phyloP scores from a whole-genome alignment of 2,888 invertebrate species.

The Scaptomyza caliginosa region DNA sequence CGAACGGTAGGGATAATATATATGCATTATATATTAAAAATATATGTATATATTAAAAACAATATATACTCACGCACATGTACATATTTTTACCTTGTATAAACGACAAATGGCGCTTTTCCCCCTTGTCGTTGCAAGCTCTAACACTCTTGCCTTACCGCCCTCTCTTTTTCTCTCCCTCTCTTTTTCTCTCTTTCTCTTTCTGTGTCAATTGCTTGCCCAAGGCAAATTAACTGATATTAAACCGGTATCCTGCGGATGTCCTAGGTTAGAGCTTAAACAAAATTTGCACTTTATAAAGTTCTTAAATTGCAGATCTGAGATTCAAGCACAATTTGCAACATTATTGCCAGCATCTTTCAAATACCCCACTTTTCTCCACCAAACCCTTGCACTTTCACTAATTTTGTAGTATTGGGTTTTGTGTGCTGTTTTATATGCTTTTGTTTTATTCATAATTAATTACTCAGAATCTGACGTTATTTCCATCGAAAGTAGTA shows the following conservation, averaged over 20 bases:
- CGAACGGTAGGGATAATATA: too few species aligned
- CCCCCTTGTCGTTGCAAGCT: slow-evolving; percentile 2
- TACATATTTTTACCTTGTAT: slow-evolving; percentile 31
- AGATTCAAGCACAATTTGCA: neutral
- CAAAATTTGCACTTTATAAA: slow-evolving; percentile 1
- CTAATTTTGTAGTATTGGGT: neutral
- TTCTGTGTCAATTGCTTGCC: slow-evolving; percentile 2
- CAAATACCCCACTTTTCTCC: neutral
- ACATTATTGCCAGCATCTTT: neutral
- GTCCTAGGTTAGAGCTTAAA: slow-evolving; percentile 34
- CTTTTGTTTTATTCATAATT: slow-evolving; percentile 7
- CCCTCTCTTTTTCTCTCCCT: slow-evolving; percentile 11
- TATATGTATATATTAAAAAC: too few species aligned
- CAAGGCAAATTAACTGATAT: slow-evolving; percentile 8
- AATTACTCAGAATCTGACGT: slow-evolving; percentile 2
- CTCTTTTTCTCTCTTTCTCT: slow-evolving; percentile 11
- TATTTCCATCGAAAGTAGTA: slow-evolving; percentile 3
- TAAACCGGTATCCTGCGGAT: slow-evolving; percentile 71
- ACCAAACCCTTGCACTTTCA: neutral
- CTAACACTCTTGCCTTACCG: slow-evolving; percentile 4
- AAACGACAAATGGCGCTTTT: slow-evolving; percentile 3
- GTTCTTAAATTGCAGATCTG: slow-evolving; percentile 41
- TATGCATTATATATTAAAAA: too few species aligned
- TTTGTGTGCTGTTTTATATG: slow-evolving; percentile 13
- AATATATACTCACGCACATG: slow-evolving; percentile 5